A percentile compares a stretch with the other conserved stretches of the same genome.
Evolutionary conservation across 2,888 invertebrate genomes (phyloP).

Genomic region (Papilio elwesi): DNA sequence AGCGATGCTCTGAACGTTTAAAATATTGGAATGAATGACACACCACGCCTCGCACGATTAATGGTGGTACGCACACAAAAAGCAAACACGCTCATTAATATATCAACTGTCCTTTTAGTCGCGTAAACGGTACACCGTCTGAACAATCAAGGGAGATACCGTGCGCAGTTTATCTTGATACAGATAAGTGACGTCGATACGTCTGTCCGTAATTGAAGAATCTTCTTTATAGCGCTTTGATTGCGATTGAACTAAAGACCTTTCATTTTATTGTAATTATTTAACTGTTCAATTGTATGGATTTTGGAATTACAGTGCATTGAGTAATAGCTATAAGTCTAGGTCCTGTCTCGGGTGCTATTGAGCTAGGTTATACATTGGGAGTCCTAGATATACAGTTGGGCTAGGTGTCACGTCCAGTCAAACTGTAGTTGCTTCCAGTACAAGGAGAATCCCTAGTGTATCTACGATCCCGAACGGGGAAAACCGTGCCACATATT

Average conservation of each 20-base stretch:
- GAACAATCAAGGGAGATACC: constrained; percentile 54
- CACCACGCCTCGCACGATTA: constrained; percentile 82
- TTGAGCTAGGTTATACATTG: too few relatives aligned
- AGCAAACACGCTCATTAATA: constrained; percentile 82
- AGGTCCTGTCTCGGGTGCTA: too few relatives aligned
- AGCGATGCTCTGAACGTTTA: constrained; percentile 70
- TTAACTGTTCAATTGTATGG: too few relatives aligned
- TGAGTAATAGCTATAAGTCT: too few relatives aligned
- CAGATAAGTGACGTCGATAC: constrained; percentile 3
- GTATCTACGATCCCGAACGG: too few relatives aligned
- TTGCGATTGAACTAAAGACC: constrained; percentile 14
- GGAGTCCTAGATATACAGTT: too few relatives aligned
- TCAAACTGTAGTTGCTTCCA: too few relatives aligned
- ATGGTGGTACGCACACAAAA: constrained; percentile 79
- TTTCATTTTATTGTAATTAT: constrained; percentile 3
- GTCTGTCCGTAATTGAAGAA: constrained; percentile 18
- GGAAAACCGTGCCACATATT: too few relatives aligned
- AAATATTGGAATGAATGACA: constrained; percentile 85
- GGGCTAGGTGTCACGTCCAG: too few relatives aligned
- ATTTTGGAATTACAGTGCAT: too few relatives aligned
- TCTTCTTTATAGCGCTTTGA: background rate
- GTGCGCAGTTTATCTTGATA: constrained; percentile 40
- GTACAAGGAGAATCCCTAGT: too few relatives aligned
- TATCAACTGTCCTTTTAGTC: constrained; percentile 83
- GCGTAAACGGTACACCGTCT: constrained; percentile 67